phyloP scores from a whole-genome alignment of 1,140 invertebrate species.

The Drosophila sproati region DNA sequence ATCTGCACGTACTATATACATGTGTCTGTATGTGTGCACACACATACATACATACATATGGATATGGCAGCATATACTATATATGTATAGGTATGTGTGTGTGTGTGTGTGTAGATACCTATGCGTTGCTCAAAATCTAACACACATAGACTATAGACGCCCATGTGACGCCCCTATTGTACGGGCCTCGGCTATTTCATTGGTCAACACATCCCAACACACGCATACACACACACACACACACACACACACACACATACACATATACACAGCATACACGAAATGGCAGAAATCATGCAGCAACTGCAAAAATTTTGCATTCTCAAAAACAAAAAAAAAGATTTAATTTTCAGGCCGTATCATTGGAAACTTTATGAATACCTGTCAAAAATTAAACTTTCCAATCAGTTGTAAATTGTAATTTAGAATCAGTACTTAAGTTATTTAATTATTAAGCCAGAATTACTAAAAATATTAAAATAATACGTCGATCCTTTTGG shows the following conservation, averaged over 20 bases:
- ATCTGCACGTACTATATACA: neutral
- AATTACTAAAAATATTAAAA: no score
- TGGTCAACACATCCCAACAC: slow-evolving; percentile 36
- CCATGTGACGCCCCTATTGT: slow-evolving; percentile 66
- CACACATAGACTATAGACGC: slow-evolving; percentile 18
- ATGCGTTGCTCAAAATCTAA: slow-evolving; percentile 15
- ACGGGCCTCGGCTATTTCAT: slow-evolving; percentile 55
- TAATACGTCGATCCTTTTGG: no score
- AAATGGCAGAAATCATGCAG: slow-evolving; percentile 29
- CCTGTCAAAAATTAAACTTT: no score
- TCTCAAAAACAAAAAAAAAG: slow-evolving; percentile 35
- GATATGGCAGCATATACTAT: slow-evolving; percentile 6
- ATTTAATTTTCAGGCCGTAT: slow-evolving; percentile 28
- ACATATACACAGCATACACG: slow-evolving; percentile 1
- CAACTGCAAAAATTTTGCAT: slow-evolving; percentile 33
- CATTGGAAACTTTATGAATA: neutral
- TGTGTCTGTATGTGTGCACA: neutral
- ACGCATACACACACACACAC: slow-evolving; percentile 2
- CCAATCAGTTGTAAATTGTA: no score
- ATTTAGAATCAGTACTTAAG: no score
- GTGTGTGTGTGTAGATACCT: slow-evolving; percentile 3
- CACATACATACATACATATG: neutral
- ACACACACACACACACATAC: neutral
- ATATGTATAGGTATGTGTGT: neutral
- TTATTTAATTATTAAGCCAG: no score